phyloP scores from a whole-genome alignment of 2,888 invertebrate genomes.

The Microplitis deprimator region DNA sequence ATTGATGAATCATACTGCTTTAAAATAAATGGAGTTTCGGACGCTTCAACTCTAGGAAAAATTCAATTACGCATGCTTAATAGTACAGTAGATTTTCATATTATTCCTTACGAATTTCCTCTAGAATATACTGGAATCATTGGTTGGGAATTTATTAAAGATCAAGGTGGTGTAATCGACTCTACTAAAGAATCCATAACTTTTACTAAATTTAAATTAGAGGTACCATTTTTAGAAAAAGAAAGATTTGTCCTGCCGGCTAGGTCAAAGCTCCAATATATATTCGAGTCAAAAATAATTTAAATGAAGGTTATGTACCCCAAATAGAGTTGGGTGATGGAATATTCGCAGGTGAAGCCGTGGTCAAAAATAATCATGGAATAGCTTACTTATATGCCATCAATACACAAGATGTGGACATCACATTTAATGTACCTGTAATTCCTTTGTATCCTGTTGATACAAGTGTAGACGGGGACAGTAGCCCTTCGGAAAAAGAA shows the following conservation, averaged over 20 bases:
- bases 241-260: not conserved
- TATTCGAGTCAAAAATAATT: not conserved
- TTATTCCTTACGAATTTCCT: not conserved
- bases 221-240: not conserved
- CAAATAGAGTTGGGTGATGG: slow-evolving; percentile 17
- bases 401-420: slow-evolving; percentile 29
- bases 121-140: not conserved
- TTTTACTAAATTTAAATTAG: not conserved
- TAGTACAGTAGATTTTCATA: not conserved
- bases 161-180: not conserved
- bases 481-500: too few relatives aligned
- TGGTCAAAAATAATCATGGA: slow-evolving; percentile 25
- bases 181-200: not conserved
- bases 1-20: not conserved
- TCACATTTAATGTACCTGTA: slow-evolving; percentile 22
- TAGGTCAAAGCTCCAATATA: not conserved
- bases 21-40: not conserved
- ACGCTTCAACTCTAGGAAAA: too few relatives aligned
- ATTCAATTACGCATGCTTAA: not conserved
- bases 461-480: slow-evolving; percentile 19
- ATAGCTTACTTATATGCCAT: slow-evolving; percentile 27
- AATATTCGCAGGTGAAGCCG: slow-evolving; percentile 22
- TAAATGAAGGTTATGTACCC: slow-evolving; percentile 28
- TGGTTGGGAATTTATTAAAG: not conserved
- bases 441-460: slow-evolving; percentile 10